Conservation (phyloP, 2,888 invertebrate species). For the Eristalinus aeneus region DNA sequence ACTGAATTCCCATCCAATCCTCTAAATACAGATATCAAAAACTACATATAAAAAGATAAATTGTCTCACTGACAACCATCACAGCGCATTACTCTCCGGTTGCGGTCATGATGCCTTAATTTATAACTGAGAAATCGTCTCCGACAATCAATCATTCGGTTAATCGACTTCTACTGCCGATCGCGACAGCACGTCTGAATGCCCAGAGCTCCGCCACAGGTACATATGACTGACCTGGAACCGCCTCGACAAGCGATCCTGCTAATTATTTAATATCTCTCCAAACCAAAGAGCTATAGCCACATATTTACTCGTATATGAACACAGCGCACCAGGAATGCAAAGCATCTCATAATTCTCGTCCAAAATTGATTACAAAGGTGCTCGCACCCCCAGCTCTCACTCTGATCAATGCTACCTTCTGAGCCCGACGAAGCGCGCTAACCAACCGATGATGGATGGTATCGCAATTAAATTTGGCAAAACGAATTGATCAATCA, state of each 20-base stretch:
- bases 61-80: neutral
- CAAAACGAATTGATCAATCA: slow-evolving; percentile 71
- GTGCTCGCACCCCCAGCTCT: neutral
- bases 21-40: too few relatives aligned
- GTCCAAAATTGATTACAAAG: neutral
- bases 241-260: neutral
- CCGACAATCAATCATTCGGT: slow-evolving; percentile 46
- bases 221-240: neutral
- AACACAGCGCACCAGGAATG: neutral
- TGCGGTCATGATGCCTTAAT: slow-evolving; percentile 45
- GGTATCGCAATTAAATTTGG: slow-evolving; percentile 68
- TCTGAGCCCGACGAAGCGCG: slow-evolving; percentile 22
- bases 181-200: neutral
- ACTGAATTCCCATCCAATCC: too few relatives aligned
- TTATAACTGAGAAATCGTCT: slow-evolving; percentile 41
- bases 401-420: neutral
- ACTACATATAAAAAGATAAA: neutral
- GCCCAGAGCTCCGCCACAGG: neutral
- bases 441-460: slow-evolving; percentile 66
- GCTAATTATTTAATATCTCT: neutral
- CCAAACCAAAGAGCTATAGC: neutral
- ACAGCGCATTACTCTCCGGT: neutral
- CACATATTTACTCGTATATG: neutral
- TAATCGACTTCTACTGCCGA: slow-evolving; percentile 36
- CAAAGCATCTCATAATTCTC: neutral